Percentiles rank a stretch among this genome's conserved stretches.
Evolutionary conservation across 2,797 vertebrate genomes (phyloP).

Genomic region (Semotilus atromaculatus): DNA sequence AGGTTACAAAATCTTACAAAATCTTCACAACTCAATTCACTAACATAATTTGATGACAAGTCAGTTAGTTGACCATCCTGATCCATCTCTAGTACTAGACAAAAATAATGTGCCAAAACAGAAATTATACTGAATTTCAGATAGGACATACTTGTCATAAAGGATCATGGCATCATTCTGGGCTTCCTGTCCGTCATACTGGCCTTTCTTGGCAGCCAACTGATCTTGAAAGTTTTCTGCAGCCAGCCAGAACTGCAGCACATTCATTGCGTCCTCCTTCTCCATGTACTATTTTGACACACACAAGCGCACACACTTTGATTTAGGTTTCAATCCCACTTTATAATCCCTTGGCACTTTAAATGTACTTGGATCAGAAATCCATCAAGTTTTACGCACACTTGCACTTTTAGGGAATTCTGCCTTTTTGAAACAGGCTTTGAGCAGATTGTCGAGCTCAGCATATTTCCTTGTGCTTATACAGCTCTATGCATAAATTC

Average conservation of each 20-base stretch:
- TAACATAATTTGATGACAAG: not conserved
- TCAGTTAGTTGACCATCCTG: not conserved
- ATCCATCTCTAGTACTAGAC: not conserved
- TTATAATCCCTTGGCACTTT: slow-evolving; percentile 16
- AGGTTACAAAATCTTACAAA: not conserved
- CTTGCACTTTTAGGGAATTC: slow-evolving; percentile 22
- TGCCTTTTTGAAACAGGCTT: slow-evolving; percentile 11
- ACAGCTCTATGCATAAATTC: slow-evolving; percentile 20
- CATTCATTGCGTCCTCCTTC: slow-evolving; percentile 96
- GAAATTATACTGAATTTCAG: not conserved
- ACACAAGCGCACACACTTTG: not conserved
- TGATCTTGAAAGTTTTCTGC: slow-evolving; percentile 99
- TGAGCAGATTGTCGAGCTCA: slow-evolving; percentile 19
- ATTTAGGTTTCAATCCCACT: slow-evolving; percentile 10
- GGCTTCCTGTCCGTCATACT: slow-evolving; percentile 98
- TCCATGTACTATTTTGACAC: slow-evolving; percentile 89
- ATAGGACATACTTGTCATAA: slow-evolving; percentile 91
- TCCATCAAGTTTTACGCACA: slow-evolving; percentile 34
- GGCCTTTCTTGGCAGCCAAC: slow-evolving; percentile 95
- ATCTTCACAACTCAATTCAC: not conserved
- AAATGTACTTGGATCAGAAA: slow-evolving; percentile 22
- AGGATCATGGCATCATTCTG: slow-evolving; percentile 99
- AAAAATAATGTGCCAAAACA: not conserved
- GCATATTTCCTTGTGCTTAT: slow-evolving; percentile 23
- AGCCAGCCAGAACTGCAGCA: slow-evolving; percentile 97